Evolutionary conservation across 2,113 vertebrate species (phyloP).

Genomic region (Thymallus thymallus): DNA sequence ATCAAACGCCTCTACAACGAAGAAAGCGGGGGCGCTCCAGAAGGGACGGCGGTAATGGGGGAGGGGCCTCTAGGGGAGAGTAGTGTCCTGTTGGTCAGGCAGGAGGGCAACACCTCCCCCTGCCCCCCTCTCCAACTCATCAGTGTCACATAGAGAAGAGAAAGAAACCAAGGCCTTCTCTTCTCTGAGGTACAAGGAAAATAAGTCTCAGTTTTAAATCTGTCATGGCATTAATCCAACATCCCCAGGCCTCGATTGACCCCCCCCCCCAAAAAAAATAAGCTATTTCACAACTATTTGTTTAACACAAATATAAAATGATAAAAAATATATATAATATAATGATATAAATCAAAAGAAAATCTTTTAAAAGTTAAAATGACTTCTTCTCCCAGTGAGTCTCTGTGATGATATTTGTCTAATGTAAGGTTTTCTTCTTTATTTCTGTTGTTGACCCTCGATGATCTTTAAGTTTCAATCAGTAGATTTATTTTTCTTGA

Average conservation of each 20-base stretch:
- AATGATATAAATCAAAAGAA: conserved; percentile 61
- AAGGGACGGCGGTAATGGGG: conserved; percentile 72
- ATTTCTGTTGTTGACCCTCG: conserved; percentile 49
- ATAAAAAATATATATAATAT: conserved; percentile 67
- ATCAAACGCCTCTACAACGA: conserved; percentile 98
- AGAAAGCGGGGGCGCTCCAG: conserved; percentile 65
- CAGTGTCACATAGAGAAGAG: conserved; percentile 77
- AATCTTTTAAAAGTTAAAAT: conserved; percentile 65
- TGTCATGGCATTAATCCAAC: conserved; percentile 47
- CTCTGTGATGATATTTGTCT: conserved; percentile 35
- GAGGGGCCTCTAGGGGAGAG: conserved; percentile 58
- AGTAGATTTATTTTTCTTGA: conserved; percentile 38
- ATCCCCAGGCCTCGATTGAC: conserved; percentile 77
- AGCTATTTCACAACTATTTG: conserved; percentile 77
- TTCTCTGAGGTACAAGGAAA: conserved; percentile 15
- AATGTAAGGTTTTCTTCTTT: conserved; percentile 37
- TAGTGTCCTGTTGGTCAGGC: conserved; percentile 68
- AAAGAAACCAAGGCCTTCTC: conserved; percentile 24
- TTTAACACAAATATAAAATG: conserved; percentile 74
- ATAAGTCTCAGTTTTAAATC: conserved; percentile 31
- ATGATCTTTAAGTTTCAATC: conserved; percentile 11
- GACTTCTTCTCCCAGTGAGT: conserved; percentile 19
- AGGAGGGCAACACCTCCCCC: conserved; percentile 80
- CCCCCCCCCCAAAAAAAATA: conserved; percentile 63
- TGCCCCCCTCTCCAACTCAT: conserved; percentile 92